These are phyloP conservation scores for Ara ararauna DNA, from an alignment of 2,797 vertebrate species.

Conservation along the genomic window DNA sequence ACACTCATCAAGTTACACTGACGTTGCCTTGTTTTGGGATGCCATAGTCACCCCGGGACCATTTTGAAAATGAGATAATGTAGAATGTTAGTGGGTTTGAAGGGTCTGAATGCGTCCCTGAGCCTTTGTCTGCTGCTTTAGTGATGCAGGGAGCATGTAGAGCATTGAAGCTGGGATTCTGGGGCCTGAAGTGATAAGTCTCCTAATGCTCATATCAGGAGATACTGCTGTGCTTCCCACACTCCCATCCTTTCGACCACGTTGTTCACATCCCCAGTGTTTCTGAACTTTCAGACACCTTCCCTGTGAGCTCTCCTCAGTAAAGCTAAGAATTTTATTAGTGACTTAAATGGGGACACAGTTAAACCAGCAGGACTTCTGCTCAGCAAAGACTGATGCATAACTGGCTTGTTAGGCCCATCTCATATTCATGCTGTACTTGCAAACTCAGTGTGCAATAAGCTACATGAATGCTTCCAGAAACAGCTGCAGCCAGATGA, in stretches of 20 bases:
- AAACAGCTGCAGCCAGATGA: background rate
- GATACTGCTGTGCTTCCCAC: background rate
- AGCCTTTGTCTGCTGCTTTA: background rate
- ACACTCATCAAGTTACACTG: background rate
- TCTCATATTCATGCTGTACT: background rate
- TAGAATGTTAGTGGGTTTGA: background rate
- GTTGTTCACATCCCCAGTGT: background rate
- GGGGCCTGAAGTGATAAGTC: background rate
- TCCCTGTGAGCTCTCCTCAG: background rate
- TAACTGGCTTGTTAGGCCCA: background rate
- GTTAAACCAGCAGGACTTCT: background rate
- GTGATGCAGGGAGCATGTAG: rapidly evolving
- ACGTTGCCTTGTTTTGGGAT: background rate
- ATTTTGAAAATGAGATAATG: background rate
- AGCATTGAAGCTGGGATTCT: background rate
- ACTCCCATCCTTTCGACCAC: background rate
- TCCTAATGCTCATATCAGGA: background rate
- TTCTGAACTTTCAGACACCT: background rate
- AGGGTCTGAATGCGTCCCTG: background rate
- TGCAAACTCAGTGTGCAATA: background rate
- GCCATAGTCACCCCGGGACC: background rate
- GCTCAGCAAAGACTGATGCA: background rate
- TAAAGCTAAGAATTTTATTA: background rate
- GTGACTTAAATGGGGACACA: background rate
- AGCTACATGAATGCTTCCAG: background rate